These are phyloP conservation scores for Mormyrus iriodes DNA, from an alignment of 2,113 vertebrate species.

Conservation along the genomic window DNA sequence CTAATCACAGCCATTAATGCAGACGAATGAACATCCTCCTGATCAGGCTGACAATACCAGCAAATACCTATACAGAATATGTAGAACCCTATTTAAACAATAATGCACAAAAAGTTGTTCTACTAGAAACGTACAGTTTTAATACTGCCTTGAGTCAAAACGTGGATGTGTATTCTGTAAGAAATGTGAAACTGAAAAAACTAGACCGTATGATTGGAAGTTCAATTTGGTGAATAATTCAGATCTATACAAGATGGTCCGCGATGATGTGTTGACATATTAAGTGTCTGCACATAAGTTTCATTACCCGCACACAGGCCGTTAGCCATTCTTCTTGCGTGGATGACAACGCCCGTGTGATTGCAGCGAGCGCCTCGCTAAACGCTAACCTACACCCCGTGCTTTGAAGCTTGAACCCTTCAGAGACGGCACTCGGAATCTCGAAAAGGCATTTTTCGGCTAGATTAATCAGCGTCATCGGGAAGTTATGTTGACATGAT, in stretches of 20 bases:
- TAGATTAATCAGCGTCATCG: background rate
- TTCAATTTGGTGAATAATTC: background rate
- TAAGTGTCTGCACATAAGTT: background rate
- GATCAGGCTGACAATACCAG: background rate
- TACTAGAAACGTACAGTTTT: background rate
- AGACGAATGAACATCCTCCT: background rate
- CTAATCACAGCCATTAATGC: background rate
- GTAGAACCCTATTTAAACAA: background rate
- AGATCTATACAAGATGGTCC: background rate
- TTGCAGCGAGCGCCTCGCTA: background rate
- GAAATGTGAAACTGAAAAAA: background rate
- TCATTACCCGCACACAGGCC: background rate
- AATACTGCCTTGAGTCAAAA: background rate
- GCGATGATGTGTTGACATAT: background rate
- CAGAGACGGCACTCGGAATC: background rate
- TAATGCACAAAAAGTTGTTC: background rate
- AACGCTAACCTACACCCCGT: background rate
- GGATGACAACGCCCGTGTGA: background rate
- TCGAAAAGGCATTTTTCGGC: background rate
- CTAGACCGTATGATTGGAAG: background rate
- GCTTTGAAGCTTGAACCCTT: background rate
- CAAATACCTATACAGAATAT: background rate
- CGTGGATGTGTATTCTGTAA: background rate
- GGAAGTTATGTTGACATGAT: background rate
- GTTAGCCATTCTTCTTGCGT: background rate